Evolutionary conservation across 1,140 invertebrate species (phyloP).

Genomic region (Sarcophaga peregrina): DNA sequence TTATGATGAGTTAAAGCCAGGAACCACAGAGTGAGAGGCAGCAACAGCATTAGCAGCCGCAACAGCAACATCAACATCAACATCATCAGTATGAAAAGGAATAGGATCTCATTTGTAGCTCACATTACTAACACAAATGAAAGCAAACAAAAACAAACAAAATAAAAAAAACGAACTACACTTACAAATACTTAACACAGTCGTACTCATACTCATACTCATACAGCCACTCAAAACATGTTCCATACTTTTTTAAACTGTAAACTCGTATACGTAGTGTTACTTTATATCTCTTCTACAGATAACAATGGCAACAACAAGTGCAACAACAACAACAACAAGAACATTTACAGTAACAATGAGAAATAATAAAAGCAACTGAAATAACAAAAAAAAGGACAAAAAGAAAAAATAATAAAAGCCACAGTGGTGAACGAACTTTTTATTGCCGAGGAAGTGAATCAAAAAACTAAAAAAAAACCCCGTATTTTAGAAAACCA

Average conservation of each 20-base stretch:
- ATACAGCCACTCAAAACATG: not conserved
- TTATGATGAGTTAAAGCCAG: not conserved
- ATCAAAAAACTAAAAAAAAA: too few species aligned
- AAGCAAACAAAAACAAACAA: too few species aligned
- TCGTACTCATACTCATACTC: not conserved
- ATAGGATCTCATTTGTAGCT: conserved; percentile 30
- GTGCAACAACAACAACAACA: not conserved
- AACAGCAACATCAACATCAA: not conserved
- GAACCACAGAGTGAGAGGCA: too few species aligned
- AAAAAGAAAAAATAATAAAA: not conserved
- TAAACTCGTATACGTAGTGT: not conserved
- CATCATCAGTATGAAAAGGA: not conserved
- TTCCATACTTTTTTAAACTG: not conserved
- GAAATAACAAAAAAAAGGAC: not conserved
- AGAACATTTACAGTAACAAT: not conserved
- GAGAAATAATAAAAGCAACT: not conserved
- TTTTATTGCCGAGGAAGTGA: not conserved
- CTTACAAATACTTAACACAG: not conserved
- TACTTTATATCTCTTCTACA: not conserved
- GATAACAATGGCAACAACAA: not conserved
- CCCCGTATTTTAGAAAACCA: too few species aligned
- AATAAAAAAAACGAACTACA: not conserved
- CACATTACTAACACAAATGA: not conserved
- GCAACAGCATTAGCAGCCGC: not conserved
- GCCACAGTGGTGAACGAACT: not conserved